Evolutionary conservation across 2,113 vertebrate species (phyloP), one percentile per base, ranked within the genome.

Genomic region (Spermophilus dauricus): DNA sequence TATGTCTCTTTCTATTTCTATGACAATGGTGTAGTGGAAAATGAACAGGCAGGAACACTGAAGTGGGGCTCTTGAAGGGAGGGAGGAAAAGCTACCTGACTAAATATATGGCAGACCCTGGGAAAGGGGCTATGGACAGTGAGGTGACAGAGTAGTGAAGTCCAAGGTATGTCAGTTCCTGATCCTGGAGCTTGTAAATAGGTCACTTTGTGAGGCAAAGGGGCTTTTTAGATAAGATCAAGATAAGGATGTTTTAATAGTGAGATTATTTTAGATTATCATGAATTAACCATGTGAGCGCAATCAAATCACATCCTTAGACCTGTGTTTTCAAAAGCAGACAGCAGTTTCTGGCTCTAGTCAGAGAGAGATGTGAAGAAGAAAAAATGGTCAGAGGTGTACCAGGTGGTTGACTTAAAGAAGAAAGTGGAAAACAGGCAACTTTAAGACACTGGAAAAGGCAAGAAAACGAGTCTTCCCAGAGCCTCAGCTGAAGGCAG

Each of bases 301-400:
- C 10, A 65, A 32, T 22, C 34, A 61, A 56, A 78, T 42, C 9
- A 37, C n/a, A 20, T 78, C 13, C 37, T 75, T 48, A 18, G 20
- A 73, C 14, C 20, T 11, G 32, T 83, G 0, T 24, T 8, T 48
- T 58, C 72, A 17, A 34, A 58, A n/a, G 4, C 6, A 17, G 80
- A 51, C 12, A 17, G 2, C 0, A 0, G 8, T 72, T 63, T 30
- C 28, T 24, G 1, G 2, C 45, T 42, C 30, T 17, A 11, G 16
- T 26, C 11, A 83, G 10, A 77, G 9, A 65, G 32, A 39, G 3
- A 34, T 2, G 1, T 22, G 72, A n/a, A 1, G 7, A 12, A 5
- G 18, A 11, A 77, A 63, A 16, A 58, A 56, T 9, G 20, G 16
- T 48, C 39, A 78, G 28, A 72, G 4, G 8, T 20, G 24, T 17